These are phyloP conservation scores for Pterostichus madidus DNA, from an alignment of 2,888 invertebrate genomes.

Conservation along the genomic window DNA sequence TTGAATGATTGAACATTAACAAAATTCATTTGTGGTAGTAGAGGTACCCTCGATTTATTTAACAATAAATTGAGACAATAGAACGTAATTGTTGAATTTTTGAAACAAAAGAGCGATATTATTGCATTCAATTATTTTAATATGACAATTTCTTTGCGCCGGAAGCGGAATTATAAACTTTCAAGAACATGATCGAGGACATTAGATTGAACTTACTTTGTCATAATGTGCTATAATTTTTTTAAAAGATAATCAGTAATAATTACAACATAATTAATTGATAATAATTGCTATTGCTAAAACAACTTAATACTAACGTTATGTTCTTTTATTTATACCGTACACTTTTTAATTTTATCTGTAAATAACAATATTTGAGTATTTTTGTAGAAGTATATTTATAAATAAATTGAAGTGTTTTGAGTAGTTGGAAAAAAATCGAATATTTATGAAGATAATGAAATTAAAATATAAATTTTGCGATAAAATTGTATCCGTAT, in stretches of 20 bases:
- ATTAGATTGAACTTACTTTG: constrained; percentile 19
- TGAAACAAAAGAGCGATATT: neutral
- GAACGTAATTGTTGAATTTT: neutral
- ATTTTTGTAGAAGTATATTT: neutral
- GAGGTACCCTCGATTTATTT: no score
- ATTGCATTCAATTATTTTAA: constrained; percentile 20
- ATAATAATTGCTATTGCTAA: neutral
- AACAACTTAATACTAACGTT: neutral
- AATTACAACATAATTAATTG: constrained; percentile 16
- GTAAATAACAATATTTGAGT: neutral
- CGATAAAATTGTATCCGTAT: no score
- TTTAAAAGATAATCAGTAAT: neutral
- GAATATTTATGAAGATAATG: constrained; percentile 17
- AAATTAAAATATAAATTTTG: neutral
- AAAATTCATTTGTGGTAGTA: no score
- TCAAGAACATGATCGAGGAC: constrained; percentile 62
- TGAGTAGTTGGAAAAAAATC: neutral
- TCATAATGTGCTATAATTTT: neutral
- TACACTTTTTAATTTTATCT: neutral
- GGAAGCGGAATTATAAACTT: constrained; percentile 58
- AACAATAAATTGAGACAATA: neutral
- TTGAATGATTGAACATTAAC: no score
- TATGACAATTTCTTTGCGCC: constrained; percentile 49
- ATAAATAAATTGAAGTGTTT: constrained; percentile 10
- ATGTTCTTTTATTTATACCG: constrained; percentile 4